Conservation (phyloP, 2,797 vertebrate genomes). For the Pipistrellus pygmaeus region DNA sequence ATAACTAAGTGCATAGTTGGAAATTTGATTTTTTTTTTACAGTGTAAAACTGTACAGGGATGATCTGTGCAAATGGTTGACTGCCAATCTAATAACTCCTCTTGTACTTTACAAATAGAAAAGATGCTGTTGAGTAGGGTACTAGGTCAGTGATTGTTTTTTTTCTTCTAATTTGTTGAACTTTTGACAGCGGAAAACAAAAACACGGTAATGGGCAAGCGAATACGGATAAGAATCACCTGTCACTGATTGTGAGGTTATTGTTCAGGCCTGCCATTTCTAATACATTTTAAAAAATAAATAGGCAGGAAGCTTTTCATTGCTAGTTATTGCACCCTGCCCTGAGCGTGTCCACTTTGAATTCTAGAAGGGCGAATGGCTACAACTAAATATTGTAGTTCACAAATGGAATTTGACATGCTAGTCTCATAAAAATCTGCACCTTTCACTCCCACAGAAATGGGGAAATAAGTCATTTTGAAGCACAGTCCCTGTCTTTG, state of each 20-base stretch:
- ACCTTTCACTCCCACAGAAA: constrained; percentile 36
- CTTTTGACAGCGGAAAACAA: constrained; percentile 63
- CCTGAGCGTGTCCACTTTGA: constrained; percentile 12
- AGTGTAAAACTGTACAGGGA: constrained; percentile 77
- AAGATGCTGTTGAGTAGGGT: constrained; percentile 60
- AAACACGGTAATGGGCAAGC: neutral
- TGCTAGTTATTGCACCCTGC: neutral
- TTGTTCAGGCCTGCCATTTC: neutral
- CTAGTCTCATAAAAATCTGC: constrained; percentile 24
- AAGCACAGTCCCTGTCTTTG: neutral
- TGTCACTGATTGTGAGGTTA: constrained; percentile 41
- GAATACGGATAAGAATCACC: neutral
- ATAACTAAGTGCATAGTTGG: constrained; percentile 86
- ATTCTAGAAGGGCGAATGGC: neutral
- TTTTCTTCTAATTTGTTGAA: constrained; percentile 46
- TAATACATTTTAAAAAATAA: neutral
- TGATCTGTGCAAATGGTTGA: constrained; percentile 77
- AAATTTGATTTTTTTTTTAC: constrained; percentile 82
- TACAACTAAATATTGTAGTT: neutral
- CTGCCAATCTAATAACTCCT: constrained; percentile 72
- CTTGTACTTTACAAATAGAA: constrained; percentile 47
- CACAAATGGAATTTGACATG: constrained; percentile 45
- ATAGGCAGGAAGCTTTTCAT: neutral
- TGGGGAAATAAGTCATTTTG: neutral
- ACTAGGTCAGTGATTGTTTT: neutral